These are phyloP conservation scores for Aradus depressus DNA, from an alignment of 2,888 invertebrate genomes.

Conservation along the genomic window DNA sequence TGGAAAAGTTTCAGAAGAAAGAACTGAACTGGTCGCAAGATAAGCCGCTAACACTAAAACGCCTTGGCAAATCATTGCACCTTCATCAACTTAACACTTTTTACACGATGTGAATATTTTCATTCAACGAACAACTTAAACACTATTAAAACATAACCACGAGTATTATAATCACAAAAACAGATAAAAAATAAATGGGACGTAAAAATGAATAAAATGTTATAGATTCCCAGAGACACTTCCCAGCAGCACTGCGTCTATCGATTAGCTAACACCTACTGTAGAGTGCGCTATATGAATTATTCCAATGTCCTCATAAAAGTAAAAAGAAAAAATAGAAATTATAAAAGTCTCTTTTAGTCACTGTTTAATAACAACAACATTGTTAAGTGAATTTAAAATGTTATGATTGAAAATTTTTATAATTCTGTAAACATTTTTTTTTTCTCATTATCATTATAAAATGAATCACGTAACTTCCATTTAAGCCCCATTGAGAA, in stretches of 20 bases:
- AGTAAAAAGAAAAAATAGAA: slow-evolving; percentile 1
- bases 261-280: slow-evolving; percentile 24
- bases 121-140: too few relatives aligned
- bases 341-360: too few relatives aligned
- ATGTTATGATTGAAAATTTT: too few relatives aligned
- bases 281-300: slow-evolving; percentile 19
- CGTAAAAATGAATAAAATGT: slow-evolving; percentile 14
- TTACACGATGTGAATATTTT: too few relatives aligned
- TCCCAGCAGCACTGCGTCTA: slow-evolving; percentile 27
- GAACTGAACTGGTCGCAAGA: slow-evolving; percentile 1
- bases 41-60: slow-evolving; percentile 14
- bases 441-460: too few relatives aligned
- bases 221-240: slow-evolving; percentile 18
- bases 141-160: slow-evolving; percentile 13
- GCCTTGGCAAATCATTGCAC: slow-evolving; percentile 13
- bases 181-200: slow-evolving; percentile 1
- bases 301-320: slow-evolving; percentile 5
- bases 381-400: too few relatives aligned
- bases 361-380: too few relatives aligned
- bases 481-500: too few relatives aligned
- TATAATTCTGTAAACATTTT: too few relatives aligned
- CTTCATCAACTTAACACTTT: too few relatives aligned
- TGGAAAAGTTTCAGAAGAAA: slow-evolving; percentile 4
- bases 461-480: too few relatives aligned
- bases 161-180: not conserved